Percentiles rank a stretch among this genome's conserved stretches.
Evolutionary conservation across 2,888 invertebrate species (phyloP).

Genomic region (Macropis europaea): DNA sequence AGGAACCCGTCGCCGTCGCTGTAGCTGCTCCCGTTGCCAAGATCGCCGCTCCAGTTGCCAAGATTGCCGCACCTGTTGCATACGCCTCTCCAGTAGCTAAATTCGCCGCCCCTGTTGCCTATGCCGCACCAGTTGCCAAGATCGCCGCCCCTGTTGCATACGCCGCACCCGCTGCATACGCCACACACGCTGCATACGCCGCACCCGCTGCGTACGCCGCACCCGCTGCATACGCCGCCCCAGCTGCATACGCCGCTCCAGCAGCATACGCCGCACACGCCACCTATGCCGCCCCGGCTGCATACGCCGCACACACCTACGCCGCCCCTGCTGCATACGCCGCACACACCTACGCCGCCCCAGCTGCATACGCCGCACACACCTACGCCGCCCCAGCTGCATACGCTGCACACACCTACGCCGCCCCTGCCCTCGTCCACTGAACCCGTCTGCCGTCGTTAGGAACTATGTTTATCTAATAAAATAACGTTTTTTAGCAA

Average conservation of each 20-base stretch:
- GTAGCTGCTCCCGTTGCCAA: conserved; percentile 73
- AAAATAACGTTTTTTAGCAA: conserved; percentile 57
- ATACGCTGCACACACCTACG: conserved; percentile 61
- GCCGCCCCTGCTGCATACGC: conserved; percentile 69
- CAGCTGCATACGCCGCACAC: conserved; percentile 58
- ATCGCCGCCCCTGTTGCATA: conserved; percentile 31
- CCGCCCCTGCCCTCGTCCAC: conserved; percentile 62
- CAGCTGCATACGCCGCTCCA: conserved; percentile 74
- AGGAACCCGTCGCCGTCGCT: conserved; percentile 69
- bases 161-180: conserved; percentile 23
- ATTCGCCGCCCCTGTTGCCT: conserved; percentile 43
- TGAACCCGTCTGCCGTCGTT: conserved; percentile 49
- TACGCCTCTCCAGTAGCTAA: conserved; percentile 71
- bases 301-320: conserved; percentile 68
- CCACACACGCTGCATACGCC: conserved; percentile 36
- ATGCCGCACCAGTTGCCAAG: conserved; percentile 55
- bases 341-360: conserved; percentile 47
- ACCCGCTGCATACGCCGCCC: conserved; percentile 79
- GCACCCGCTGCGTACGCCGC: conserved; percentile 43
- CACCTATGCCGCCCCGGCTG: conserved; percentile 28
- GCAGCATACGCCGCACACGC: conserved; percentile 58
- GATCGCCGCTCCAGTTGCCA: conserved; percentile 38
- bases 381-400: conserved; percentile 60
- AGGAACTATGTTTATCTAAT: conserved; percentile 54
- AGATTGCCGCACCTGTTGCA: conserved; percentile 67